Evolutionary conservation across 2,888 invertebrate species (phyloP).

Genomic region (Pollenia griseotomentosa): DNA sequence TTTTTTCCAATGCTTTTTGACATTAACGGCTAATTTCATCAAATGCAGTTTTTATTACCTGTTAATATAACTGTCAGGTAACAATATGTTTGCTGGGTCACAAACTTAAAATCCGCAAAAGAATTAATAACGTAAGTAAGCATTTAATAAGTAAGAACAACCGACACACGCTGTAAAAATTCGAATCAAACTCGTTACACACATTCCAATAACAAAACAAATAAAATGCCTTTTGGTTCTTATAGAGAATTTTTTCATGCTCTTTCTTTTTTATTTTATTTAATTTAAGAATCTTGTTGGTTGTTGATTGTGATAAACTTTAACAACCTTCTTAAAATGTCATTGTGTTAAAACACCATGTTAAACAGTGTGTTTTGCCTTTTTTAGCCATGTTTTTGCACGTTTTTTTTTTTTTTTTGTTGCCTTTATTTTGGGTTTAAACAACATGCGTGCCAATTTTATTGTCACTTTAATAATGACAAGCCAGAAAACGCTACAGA

Average conservation of each 20-base stretch:
- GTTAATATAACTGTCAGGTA: too few relatives aligned
- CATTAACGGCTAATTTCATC: too few relatives aligned
- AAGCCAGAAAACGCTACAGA: slow-evolving; percentile 30
- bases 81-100: background rate
- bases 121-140: slow-evolving; percentile 59
- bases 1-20: too few relatives aligned
- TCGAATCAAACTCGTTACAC: slow-evolving; percentile 37
- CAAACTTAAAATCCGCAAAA: background rate
- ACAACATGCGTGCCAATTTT: slow-evolving; percentile 73
- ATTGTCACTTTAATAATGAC: slow-evolving; percentile 72
- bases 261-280: slow-evolving; percentile 28
- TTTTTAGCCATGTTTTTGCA: slow-evolving; percentile 47
- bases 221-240: slow-evolving; percentile 21
- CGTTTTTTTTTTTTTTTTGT: background rate
- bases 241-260: slow-evolving; percentile 10
- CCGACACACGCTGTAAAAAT: slow-evolving; percentile 7
- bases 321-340: slow-evolving; percentile 73
- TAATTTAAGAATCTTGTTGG: slow-evolving; percentile 71
- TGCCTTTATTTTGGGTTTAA: slow-evolving; percentile 43
- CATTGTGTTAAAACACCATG: slow-evolving; percentile 72
- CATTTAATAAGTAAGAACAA: slow-evolving; percentile 41
- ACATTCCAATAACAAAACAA: slow-evolving; percentile 44
- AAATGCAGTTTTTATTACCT: too few relatives aligned
- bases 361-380: slow-evolving; percentile 65
- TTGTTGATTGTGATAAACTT: slow-evolving; percentile 72